Evolutionary conservation across 2,113 vertebrate genomes (phyloP), one percentile per base, ranked within the genome.

Genomic region (Alligator mississippiensis): DNA sequence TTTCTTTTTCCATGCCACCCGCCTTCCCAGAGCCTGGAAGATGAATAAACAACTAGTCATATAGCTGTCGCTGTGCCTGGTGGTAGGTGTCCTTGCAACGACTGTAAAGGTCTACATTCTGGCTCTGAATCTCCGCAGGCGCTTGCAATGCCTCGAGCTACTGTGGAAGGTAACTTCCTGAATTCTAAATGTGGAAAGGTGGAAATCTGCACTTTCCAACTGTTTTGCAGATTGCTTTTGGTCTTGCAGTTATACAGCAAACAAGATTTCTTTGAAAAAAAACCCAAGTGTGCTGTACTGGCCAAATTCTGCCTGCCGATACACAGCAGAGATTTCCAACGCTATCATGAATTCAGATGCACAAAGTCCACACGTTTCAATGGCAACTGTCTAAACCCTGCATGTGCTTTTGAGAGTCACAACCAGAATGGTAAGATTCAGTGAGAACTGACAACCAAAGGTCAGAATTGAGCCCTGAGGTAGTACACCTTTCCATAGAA

Each of bases 141-240:
- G 88, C 28, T 82, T 84, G 47, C 62, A 89, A 59, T 72, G 84
- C 74, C 38, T 62, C 0, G 0, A 72, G 19, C 60, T 14, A 77
- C 18, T 68, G 30, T 1, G 85, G 70, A 85, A 90, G 17, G 9
- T 30, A 27, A 87, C 47, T 58, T 87, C 80, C 94, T 77, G 54
- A 87, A 83, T 85, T n/a, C 64, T 72, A 85, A 74, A 84, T 25
- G 14, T 55, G 89, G 70, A 59, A 90, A 64, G 82, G 89, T 24
- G 38, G 64, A 90, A 55, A 55, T 68, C 64, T 82, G 82, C 93
- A 77, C 30, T 82, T 92, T 80, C 57, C 76, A 87, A 38, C 54
- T 88, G 86, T 92, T 92, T 78, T 87, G 75, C 82, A 93, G 81
- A 78, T 87, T 79, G 82, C 28, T 80, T 75, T 87, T 91, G 88